Percentiles rank a stretch among this genome's conserved stretches.
These are phyloP conservation scores for Zoanthus solanderi DNA, from an alignment of 92 coral and sea anemone species.

Conservation along the genomic window DNA sequence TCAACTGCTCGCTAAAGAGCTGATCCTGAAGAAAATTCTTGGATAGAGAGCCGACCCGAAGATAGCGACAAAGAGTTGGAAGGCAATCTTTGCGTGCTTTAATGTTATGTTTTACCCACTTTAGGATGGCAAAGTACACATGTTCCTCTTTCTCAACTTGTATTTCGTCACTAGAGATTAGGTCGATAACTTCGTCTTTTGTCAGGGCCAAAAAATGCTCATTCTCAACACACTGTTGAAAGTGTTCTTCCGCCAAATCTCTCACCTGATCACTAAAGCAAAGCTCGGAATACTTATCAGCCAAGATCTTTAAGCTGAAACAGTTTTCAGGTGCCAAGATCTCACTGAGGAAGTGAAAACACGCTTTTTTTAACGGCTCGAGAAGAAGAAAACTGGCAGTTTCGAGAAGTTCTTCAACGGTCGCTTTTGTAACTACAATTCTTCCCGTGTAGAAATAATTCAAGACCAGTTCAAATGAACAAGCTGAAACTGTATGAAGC, in stretches of 20 bases:
- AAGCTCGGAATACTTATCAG: conserved; percentile 44
- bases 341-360: conserved; percentile 47
- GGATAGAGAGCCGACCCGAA: conserved; percentile 28
- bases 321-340: conserved; percentile 45
- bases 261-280: conserved; percentile 43
- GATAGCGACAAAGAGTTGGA: conserved; percentile 41
- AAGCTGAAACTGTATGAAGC: conserved; percentile 41
- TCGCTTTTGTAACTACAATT: conserved; percentile 20
- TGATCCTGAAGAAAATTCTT: conserved; percentile 44
- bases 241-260: conserved; percentile 40
- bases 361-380: conserved; percentile 42
- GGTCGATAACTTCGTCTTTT: conserved; percentile 37
- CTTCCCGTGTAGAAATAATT: conserved; percentile 42
- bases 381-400: conserved; percentile 44
- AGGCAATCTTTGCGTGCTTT: conserved; percentile 36
- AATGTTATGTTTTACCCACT: conserved; percentile 47
- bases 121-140: conserved; percentile 44
- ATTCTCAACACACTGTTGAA: conserved; percentile 38
- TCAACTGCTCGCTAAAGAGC: conserved; percentile 29
- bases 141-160: conserved; percentile 53
- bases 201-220: conserved; percentile 38
- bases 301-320: conserved; percentile 44
- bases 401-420: conserved; percentile 39
- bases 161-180: conserved; percentile 43
- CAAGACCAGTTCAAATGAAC: conserved; percentile 40